phyloP scores from a whole-genome alignment of 2,797 vertebrate genomes.

The Notolabrus celidotus region DNA sequence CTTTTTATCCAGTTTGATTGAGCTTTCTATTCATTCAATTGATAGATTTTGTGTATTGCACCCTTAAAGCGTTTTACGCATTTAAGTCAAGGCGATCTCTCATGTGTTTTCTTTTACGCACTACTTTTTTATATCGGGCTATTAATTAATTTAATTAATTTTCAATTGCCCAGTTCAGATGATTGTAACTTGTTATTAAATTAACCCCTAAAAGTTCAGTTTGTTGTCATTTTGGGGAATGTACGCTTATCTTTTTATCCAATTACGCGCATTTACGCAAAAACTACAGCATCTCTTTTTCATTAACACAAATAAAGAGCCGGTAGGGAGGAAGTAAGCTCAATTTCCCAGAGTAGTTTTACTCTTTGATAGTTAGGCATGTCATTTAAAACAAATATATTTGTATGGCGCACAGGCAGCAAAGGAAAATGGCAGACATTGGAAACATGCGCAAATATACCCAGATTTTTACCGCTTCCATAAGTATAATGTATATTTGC shows the following conservation, averaged over 20 bases:
- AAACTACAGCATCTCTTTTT: not conserved
- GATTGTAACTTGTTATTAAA: not conserved
- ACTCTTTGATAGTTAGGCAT: too few relatives aligned
- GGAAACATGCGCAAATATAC: too few relatives aligned
- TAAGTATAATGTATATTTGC: too few relatives aligned
- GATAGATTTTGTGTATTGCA: too few relatives aligned
- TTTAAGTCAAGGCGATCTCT: not conserved
- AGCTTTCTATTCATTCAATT: rapidly evolving
- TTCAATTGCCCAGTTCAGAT: not conserved
- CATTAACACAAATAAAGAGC: not conserved
- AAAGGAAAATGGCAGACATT: too few relatives aligned
- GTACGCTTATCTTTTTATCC: slow-evolving; percentile 1
- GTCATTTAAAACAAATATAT: too few relatives aligned
- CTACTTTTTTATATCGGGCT: not conserved
- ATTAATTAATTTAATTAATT: not conserved
- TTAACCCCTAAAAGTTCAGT: not conserved
- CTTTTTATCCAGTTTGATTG: not conserved
- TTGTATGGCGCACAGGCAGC: too few relatives aligned
- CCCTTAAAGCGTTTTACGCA: slow-evolving; percentile 1
- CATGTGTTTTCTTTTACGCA: slow-evolving; percentile 3
- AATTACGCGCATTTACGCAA: slow-evolving; percentile 12
- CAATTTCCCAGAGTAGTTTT: not conserved
- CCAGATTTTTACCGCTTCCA: too few relatives aligned
- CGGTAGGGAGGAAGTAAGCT: not conserved
- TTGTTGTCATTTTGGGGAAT: not conserved